Evolutionary conservation across 2,113 vertebrate species (phyloP).

Genomic region (Leiothrix lutea): DNA sequence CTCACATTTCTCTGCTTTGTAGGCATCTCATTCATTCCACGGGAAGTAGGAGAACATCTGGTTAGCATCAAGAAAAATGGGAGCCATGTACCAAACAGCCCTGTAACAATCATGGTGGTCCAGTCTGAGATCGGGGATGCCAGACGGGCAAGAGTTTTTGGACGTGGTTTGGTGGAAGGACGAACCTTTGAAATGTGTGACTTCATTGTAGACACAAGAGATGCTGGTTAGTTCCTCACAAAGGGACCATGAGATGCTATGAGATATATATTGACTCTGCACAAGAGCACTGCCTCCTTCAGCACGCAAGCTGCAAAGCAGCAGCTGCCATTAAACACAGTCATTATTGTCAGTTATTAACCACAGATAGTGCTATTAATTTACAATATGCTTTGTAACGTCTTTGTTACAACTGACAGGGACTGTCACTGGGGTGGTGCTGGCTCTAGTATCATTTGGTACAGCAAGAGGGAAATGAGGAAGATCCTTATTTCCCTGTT

Average conservation of each 20-base stretch:
- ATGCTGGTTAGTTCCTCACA: slow-evolving; percentile 82
- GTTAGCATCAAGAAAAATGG: slow-evolving; percentile 97
- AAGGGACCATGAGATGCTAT: background rate
- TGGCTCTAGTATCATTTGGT: background rate
- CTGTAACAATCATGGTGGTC: slow-evolving; percentile 93
- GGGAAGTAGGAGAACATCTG: slow-evolving; percentile 91
- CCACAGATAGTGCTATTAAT: background rate
- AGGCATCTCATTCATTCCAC: slow-evolving; percentile 97
- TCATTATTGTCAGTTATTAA: background rate
- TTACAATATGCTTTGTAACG: background rate
- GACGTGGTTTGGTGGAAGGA: slow-evolving; percentile 87
- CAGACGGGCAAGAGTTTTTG: slow-evolving; percentile 83
- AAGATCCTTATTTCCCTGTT: background rate
- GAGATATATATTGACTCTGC: background rate
- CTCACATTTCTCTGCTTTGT: background rate
- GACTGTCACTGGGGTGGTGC: background rate
- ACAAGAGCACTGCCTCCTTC: background rate
- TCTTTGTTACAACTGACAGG: background rate
- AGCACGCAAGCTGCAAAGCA: fast-evolving
- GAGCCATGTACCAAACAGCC: slow-evolving; percentile 90
- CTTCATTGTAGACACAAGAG: slow-evolving; percentile 91
- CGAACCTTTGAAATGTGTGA: slow-evolving; percentile 89
- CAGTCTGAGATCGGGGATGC: slow-evolving; percentile 97
- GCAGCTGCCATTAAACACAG: background rate
- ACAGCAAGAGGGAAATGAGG: background rate